A percentile compares a stretch with the other conserved stretches of the same genome.
Evolutionary conservation across 2,888 invertebrate genomes (phyloP).

Genomic region (Asteroscopus sphinx): DNA sequence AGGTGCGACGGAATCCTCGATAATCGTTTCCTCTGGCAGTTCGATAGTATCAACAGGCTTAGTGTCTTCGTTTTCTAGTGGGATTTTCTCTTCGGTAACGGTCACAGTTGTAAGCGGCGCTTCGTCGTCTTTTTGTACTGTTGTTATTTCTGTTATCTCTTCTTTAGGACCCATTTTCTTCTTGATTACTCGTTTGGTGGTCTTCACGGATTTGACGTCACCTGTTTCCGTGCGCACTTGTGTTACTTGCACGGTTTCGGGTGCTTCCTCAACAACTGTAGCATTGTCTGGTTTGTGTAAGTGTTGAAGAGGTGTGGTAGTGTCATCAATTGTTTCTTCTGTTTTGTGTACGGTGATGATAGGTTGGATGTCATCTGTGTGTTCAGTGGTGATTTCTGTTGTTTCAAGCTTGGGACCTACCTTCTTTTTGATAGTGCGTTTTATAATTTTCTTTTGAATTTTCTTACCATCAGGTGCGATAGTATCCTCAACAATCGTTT

Average conservation of each 20-base stretch:
- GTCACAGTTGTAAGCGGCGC: slow-evolving; percentile 52
- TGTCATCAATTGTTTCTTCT: slow-evolving; percentile 62
- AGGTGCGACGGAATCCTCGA: slow-evolving; percentile 70
- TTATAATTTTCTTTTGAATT: slow-evolving; percentile 53
- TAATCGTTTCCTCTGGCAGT: slow-evolving; percentile 60
- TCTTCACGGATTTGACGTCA: slow-evolving; percentile 63
- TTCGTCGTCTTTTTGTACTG: slow-evolving; percentile 58
- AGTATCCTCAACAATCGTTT: slow-evolving; percentile 48
- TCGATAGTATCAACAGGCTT: slow-evolving; percentile 45
- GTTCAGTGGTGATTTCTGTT: slow-evolving; percentile 56
- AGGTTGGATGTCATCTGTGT: slow-evolving; percentile 55
- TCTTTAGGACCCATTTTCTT: slow-evolving; percentile 50
- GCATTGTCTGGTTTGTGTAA: slow-evolving; percentile 55
- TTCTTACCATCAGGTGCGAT: slow-evolving; percentile 64
- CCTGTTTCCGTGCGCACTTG: slow-evolving; percentile 54
- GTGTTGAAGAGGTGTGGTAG: slow-evolving; percentile 40
- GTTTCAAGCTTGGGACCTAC: slow-evolving; percentile 47
- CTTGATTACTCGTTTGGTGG: slow-evolving; percentile 65
- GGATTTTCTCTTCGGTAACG: slow-evolving; percentile 40
- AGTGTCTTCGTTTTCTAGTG: slow-evolving; percentile 10
- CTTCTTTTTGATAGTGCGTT: slow-evolving; percentile 37
- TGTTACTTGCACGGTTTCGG: slow-evolving; percentile 43
- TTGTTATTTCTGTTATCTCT: slow-evolving; percentile 58
- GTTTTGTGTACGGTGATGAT: slow-evolving; percentile 56
- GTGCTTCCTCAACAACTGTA: slow-evolving; percentile 59